Conservation (phyloP, 2,113 vertebrate species). For the Tachuris rubrigastra region DNA sequence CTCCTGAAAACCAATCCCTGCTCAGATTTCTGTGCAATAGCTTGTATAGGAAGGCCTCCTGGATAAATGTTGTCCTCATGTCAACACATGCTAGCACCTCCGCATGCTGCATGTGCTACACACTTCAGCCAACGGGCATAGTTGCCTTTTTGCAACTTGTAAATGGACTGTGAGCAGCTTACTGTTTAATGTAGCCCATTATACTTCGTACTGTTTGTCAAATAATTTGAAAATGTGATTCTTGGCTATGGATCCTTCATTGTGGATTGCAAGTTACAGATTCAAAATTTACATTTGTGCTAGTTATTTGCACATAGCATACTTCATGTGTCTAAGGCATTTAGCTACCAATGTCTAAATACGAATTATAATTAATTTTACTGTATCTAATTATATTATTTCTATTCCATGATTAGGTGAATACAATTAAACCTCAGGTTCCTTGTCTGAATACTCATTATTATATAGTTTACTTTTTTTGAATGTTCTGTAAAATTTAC, state of each 20-base stretch:
- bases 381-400: neutral
- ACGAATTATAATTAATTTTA: neutral
- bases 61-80: neutral
- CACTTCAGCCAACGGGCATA: neutral
- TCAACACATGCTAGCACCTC: neutral
- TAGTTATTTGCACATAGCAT: neutral
- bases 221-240: neutral
- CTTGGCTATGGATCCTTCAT: neutral
- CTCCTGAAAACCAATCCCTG: neutral
- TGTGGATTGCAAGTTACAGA: neutral
- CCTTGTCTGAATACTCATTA: neutral
- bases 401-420: neutral
- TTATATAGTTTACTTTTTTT: neutral
- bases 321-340: neutral
- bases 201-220: neutral
- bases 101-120: accelerated
- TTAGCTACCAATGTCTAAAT: neutral
- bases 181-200: neutral
- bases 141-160: neutral
- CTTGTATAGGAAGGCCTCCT: neutral
- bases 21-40: neutral
- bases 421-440: neutral
- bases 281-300: neutral
- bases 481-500: neutral
- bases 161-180: neutral